Base-by-base conservation (phyloP, 2,113 vertebrate genomes). In the Sphyrna mokarran region DNA sequence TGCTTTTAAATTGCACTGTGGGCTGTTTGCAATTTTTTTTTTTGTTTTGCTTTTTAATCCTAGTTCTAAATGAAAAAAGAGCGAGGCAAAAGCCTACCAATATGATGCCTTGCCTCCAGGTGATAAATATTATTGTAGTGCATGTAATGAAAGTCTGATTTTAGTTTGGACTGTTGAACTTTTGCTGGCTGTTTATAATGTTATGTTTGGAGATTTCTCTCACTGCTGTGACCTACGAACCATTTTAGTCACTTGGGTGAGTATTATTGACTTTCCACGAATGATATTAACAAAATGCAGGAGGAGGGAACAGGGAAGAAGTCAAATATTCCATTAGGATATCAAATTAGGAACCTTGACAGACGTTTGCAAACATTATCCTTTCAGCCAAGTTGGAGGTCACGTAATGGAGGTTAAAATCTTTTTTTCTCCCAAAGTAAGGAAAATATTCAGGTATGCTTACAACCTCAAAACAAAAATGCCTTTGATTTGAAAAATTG, bases 111-210 rank as follows among this genome's bases (percentile, higher is more conserved):
- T 76, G 23, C 23, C 70, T 48, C 43, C 63, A 3, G n/a, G 16
- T 91, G 14, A 66, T 9, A 8, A 91, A 66, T 93, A 63, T 66
- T 48, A 20, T 33, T 95, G 13, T 70, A 43, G 54, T 95, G 43
- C 37, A 33, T 43, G 18, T 48, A 48, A 54, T 94, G 66, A 43
- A 94, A 70, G 9, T 16, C 22, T 70, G 8, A 94, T 70, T 94
- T 63, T 94, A 54, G 93, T 94, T 70, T 69, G 93, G 22, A 94
- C 9, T 70, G 8, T 94, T 94, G 37, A 94, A 26, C 93, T 22
- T 66, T 95, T 95, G 43, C 11, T 48, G 40, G 40, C 66, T 95
- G 94, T 95, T 95, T 54, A 37, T 76, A 43, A 76, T 95, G 94
- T 90, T 23, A 90, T 54, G 40, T 72, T 70, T 68, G 66, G 69